A percentile compares a stretch with the other conserved stretches of the same genome.
phyloP scores from a whole-genome alignment of 2,797 vertebrate genomes.

The Gadopsis bispinosus region DNA sequence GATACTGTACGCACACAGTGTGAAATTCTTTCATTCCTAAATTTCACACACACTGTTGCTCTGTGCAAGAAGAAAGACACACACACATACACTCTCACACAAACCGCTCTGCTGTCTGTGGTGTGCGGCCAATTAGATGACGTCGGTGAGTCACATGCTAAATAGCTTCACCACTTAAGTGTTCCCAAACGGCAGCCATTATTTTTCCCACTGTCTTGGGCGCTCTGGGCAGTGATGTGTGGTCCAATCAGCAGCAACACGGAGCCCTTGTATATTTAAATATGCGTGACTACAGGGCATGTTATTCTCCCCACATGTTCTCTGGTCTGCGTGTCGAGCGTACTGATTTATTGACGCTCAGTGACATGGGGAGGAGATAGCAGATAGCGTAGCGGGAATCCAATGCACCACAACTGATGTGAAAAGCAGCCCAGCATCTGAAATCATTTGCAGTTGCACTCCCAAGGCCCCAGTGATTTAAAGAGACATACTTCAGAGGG shows the following conservation, averaged over 20 bases:
- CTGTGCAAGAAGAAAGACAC: slow-evolving; percentile 22
- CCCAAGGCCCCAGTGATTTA: slow-evolving; percentile 79
- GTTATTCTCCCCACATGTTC: slow-evolving; percentile 83
- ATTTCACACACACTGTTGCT: slow-evolving; percentile 55
- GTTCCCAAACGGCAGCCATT: slow-evolving; percentile 74
- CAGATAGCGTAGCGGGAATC: slow-evolving; percentile 75
- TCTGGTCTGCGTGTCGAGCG: slow-evolving; percentile 65
- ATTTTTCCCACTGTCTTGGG: slow-evolving; percentile 57
- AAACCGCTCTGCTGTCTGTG: slow-evolving; percentile 45
- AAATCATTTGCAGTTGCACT: slow-evolving; percentile 77
- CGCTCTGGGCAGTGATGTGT: slow-evolving; percentile 57
- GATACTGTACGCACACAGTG: slow-evolving; percentile 22
- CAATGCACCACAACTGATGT: slow-evolving; percentile 78
- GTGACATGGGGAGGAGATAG: slow-evolving; percentile 76
- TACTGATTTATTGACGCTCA: slow-evolving; percentile 83
- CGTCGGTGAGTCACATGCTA: slow-evolving; percentile 58
- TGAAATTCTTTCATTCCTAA: slow-evolving; percentile 51
- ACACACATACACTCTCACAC: slow-evolving; percentile 35
- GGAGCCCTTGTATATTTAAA: slow-evolving; percentile 77
- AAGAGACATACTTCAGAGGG: slow-evolving; percentile 80
- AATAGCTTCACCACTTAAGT: slow-evolving; percentile 75
- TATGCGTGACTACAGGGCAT: slow-evolving; percentile 76
- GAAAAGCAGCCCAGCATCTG: slow-evolving; percentile 82
- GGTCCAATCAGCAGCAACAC: slow-evolving; percentile 72
- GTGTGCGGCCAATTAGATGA: slow-evolving; percentile 69